Evolutionary conservation across 2,888 invertebrate species (phyloP), one percentile per base, ranked within the genome.

Genomic region (Beris morrisii): DNA sequence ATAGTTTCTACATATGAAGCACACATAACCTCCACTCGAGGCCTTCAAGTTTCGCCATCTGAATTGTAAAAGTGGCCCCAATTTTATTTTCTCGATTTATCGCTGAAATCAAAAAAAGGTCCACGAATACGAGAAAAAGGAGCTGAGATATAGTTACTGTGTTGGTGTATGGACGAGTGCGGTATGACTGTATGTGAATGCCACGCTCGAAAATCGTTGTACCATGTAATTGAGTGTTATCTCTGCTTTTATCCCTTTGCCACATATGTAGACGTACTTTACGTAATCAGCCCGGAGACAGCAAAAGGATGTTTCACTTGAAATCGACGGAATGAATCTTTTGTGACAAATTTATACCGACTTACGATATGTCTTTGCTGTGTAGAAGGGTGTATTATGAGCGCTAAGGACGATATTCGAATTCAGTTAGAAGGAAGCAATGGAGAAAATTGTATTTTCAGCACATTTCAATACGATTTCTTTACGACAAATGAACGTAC

Each of bases 141-240:
- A 64, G 54, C 45, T 54, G 30, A 64, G 15, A 2, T 48, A 13
- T 48, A 6, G 48, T 15, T 15, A 13, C 48, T 48, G 5, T 15
- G 28, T 52, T 1, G 1, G 38, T 38, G 9, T 38, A 9, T 38
- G 38, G 5, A 38, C 38, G 38, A 7, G 9, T 38, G 38, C 9
- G 38, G 5, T 52, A n/a, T 15, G 22, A 6, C 15, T 52, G 52
- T 15, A 52, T 11, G 52, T 12, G n/a, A 11, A 15, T 44, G 12
- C 54, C 32, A 48, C 53, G 30, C 44, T 64, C 31, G 44, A 46
- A 64, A 64, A 64, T 79, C 80, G 78, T 77, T 78, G 74, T 78
- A 79, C 79, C 79, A 79, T 79, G 78, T 79, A 79, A 79, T 79
- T 80, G 79, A 79, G 80, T 79, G 79, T 78, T 78, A 79, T 79